These are phyloP conservation scores for Carterocephalus palaemon DNA, from an alignment of 2,888 invertebrate species.

Conservation along the genomic window DNA sequence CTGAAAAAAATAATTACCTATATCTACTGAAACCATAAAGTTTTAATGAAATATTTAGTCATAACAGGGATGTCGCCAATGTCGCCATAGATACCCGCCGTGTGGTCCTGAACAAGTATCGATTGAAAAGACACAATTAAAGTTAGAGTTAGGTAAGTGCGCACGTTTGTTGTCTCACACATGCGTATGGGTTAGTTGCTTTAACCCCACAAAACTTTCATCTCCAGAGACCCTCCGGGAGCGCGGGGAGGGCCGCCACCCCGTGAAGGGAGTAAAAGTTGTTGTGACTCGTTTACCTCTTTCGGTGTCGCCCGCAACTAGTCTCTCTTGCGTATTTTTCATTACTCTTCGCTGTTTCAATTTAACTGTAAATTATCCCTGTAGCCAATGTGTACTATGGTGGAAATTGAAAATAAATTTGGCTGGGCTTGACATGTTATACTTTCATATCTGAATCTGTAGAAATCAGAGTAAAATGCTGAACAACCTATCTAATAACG, in stretches of 20 bases:
- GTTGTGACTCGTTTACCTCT: slow-evolving; percentile 78
- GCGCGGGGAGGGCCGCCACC: slow-evolving; percentile 56
- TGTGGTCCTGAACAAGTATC: slow-evolving; percentile 57
- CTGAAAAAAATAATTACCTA: too few relatives aligned
- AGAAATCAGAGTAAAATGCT: too few relatives aligned
- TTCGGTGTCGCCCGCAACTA: slow-evolving; percentile 73
- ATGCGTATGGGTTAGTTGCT: slow-evolving; percentile 62
- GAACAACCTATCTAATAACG: too few relatives aligned
- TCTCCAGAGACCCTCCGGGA: slow-evolving; percentile 65
- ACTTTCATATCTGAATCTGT: too few relatives aligned
- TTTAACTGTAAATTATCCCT: background rate
- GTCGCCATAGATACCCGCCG: slow-evolving; percentile 26
- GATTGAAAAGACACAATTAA: slow-evolving; percentile 79
- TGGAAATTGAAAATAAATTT: too few relatives aligned
- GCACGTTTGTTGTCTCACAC: slow-evolving; percentile 71
- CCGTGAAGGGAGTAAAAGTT: slow-evolving; percentile 75
- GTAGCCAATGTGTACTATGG: too few relatives aligned
- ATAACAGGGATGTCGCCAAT: too few relatives aligned
- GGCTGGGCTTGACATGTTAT: too few relatives aligned
- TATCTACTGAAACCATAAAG: too few relatives aligned
- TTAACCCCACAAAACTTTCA: slow-evolving; percentile 77
- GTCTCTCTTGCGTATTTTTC: slow-evolving; percentile 55
- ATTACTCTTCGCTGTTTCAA: slow-evolving; percentile 37
- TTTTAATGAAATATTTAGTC: too few relatives aligned
- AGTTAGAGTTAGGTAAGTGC: slow-evolving; percentile 76